These are phyloP conservation scores for Andricus quercusramuli DNA, from an alignment of 2,888 invertebrate genomes.

Conservation along the genomic window DNA sequence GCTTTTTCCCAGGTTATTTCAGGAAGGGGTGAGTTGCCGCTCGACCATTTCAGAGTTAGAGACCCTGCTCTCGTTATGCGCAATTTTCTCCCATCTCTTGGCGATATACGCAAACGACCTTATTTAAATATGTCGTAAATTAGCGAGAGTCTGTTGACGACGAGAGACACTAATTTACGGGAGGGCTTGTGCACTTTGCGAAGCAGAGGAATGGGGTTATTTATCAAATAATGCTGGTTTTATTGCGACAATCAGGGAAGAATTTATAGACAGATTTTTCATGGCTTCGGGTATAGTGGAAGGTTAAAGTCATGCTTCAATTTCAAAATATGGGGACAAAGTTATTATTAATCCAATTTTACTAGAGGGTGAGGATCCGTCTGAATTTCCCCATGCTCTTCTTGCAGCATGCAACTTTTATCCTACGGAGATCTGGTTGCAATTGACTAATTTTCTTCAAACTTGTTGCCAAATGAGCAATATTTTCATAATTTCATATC, in stretches of 20 bases:
- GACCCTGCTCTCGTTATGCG: slow-evolving; percentile 37
- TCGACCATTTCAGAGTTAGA: slow-evolving; percentile 41
- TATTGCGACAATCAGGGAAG: neutral
- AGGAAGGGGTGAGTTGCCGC: slow-evolving; percentile 53
- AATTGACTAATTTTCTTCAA: no score
- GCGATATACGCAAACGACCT: slow-evolving; percentile 26
- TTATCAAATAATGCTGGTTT: slow-evolving; percentile 11
- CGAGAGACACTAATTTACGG: slow-evolving; percentile 32
- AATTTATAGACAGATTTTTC: slow-evolving; percentile 14
- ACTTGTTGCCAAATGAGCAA: no score
- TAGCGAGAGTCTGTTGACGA: slow-evolving; percentile 23
- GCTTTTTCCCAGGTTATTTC: slow-evolving; percentile 60
- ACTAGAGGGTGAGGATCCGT: neutral
- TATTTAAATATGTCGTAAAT: slow-evolving; percentile 34
- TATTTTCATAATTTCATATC: no score
- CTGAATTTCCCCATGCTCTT: no score
- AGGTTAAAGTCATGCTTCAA: neutral
- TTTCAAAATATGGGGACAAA: neutral
- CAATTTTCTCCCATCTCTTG: slow-evolving; percentile 5
- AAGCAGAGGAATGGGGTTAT: neutral
- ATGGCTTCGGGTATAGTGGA: neutral
- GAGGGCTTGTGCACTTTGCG: neutral
- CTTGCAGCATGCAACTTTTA: no score
- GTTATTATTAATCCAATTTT: neutral
- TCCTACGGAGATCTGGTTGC: no score